Conservation (phyloP, 2,113 vertebrate genomes). For the Sapayoa aenigma region DNA sequence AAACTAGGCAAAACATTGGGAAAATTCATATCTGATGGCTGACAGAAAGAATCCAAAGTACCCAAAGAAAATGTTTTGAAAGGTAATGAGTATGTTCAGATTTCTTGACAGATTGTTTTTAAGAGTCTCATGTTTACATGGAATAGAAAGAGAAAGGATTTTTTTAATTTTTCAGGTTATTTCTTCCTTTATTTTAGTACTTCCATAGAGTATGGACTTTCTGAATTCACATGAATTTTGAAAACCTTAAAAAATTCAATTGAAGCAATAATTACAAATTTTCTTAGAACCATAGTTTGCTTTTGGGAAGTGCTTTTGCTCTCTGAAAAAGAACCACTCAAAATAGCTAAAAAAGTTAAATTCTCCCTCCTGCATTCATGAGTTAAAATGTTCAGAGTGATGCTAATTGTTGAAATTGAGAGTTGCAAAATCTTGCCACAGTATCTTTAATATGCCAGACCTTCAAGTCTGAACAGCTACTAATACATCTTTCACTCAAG, state of each 20-base stretch:
- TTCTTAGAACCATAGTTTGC: background rate
- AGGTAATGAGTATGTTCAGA: background rate
- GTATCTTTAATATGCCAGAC: background rate
- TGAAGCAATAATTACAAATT: background rate
- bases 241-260: background rate
- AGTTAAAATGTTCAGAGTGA: background rate
- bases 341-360: background rate
- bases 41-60: background rate
- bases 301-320: background rate
- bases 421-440: background rate
- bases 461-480: background rate
- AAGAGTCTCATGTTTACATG: background rate
- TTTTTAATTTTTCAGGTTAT: background rate
- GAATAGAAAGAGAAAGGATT: background rate
- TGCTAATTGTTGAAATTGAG: background rate
- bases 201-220: background rate
- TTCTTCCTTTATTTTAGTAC: background rate
- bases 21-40: background rate
- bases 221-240: background rate
- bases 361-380: background rate
- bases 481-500: background rate
- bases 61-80: background rate
- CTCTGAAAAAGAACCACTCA: background rate
- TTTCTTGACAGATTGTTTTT: background rate
- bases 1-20: background rate